Evolutionary conservation across 2,797 vertebrate genomes (phyloP), one percentile per base, ranked within the genome.

Genomic region (Spheniscus humboldti): DNA sequence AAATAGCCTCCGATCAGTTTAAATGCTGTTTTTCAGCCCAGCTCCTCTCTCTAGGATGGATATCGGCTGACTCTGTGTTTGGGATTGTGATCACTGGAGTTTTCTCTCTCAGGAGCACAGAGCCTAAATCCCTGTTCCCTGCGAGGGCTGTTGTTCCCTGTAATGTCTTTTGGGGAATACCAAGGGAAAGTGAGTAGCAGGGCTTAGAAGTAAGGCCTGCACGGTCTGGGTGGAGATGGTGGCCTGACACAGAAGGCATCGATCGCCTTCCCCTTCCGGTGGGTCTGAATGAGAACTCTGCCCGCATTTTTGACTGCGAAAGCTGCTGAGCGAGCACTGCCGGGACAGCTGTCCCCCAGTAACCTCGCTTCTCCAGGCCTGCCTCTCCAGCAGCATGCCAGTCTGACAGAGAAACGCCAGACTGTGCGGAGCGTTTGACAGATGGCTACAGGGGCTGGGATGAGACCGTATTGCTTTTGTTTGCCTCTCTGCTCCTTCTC

Each of bases 201-300:
- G 27, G 82, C 56, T 47, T n/a, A 48, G 48, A 48, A 48, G 13
- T 19, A 48, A 48, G 47, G 23, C 23, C 47, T 24, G 23, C 23
- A 24, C 8, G 13, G 25, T 22, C 27, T 31, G 48, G 53, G 24
- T n/a, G 52, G 72, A 10, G 12, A 1, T 7, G 22, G 53, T 43
- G 47, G 67, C 53, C 68, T 1, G 31, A 30, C 48, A 23, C 12
- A 28, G 23, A 5, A 6, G 13, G 17, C 3, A 0, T 37, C 4
- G 2, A 7, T 37, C 2, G 0, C 14, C 27, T 56, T 88, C 9
- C 17, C 57, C 6, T 14, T 52, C 10, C 57, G 1, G 1, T 2
- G 50, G 50, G 22, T 27, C 35, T 39, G 50, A 60, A 62, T 5
- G 47, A 78, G 75, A 64, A 3, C 69, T 55, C 50, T 94, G 85